Base-by-base conservation (phyloP, 1,140 invertebrate genomes). In the Drosophila bipectinata region DNA sequence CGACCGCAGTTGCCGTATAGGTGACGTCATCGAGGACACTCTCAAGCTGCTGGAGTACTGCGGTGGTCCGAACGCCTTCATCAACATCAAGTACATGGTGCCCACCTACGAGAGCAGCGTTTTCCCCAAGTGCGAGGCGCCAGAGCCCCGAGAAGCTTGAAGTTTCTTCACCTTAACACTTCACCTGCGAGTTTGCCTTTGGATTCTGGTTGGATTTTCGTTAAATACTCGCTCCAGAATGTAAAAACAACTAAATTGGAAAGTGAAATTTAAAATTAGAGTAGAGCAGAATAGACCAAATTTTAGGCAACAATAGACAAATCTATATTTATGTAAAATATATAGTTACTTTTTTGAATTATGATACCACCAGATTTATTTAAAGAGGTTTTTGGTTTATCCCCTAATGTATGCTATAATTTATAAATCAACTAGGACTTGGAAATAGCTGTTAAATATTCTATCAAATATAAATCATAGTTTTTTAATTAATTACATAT, bases 11-110 rank as follows among this genome's bases (percentile, higher is more conserved):
- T 95, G 97, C 90, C 98, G 97, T 88, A 93, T 98, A 48, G 96
- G 96, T 0, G 97, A 98, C 90, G 92, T 97, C 12, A 97, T 99
- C 72, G 96, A 98, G 91, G 97, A 99, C 90, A 98, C 98, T 3
- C 92, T 99, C 39, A 97, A 98, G 93, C 93, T 97, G 18, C 93
- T 99, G 58, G 98, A 99, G 92, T 93, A 94, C 69, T 96, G 96
- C 89, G 98, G 98, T 5, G 98, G 98, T 3, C 95, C 97, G 76
- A 97, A 98, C 92, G 97, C 98, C 5, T 99, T 98, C 90, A 98
- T 98, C 77, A 98, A 98, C 91, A 98, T 99, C 78, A 99, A 99
- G 93, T 98, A 98, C 91, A 98, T 99, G 95, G 94, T 99, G 61
- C 98, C 98, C 0, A 99, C 98, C 4, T 99, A 99, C 81, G 98